phyloP scores from a whole-genome alignment of 2,888 invertebrate genomes.

The Microplitis manilae region DNA sequence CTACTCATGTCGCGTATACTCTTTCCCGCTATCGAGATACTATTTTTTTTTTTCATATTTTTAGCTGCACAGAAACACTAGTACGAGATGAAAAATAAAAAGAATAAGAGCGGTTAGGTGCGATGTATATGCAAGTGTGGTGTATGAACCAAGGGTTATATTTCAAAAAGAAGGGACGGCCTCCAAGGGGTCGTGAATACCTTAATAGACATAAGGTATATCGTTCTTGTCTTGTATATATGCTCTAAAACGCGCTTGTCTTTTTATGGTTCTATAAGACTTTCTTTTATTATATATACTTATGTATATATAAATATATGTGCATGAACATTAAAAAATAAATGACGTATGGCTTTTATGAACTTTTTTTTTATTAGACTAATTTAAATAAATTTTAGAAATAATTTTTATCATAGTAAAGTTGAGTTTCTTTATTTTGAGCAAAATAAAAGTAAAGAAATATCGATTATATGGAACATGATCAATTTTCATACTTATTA shows the following conservation, averaged over 20 bases:
- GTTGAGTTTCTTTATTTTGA: not conserved
- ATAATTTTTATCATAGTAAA: not conserved
- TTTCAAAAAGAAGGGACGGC: constrained; percentile 64
- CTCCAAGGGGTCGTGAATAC: constrained; percentile 68
- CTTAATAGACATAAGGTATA: constrained; percentile 68
- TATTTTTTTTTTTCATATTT: constrained; percentile 14
- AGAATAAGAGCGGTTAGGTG: constrained; percentile 31
- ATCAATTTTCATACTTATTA: no score
- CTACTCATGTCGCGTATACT: not conserved
- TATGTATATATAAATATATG: constrained; percentile 12
- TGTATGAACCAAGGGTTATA: constrained; percentile 58
- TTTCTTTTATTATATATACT: constrained; percentile 20
- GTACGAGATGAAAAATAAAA: not conserved
- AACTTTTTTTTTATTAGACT: not conserved
- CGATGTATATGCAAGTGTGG: constrained; percentile 41
- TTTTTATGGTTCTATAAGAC: constrained; percentile 23
- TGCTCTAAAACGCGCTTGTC: constrained; percentile 25
- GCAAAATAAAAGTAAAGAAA: no score
- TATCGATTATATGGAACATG: no score
- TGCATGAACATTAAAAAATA: constrained; percentile 10
- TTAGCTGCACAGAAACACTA: constrained; percentile 21
- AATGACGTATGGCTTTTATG: not conserved
- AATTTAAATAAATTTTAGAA: not conserved
- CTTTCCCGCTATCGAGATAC: not conserved
- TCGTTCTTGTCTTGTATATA: constrained; percentile 44